These are phyloP conservation scores for Abramis brama DNA, from an alignment of 2,113 vertebrate species.

Conservation along the genomic window DNA sequence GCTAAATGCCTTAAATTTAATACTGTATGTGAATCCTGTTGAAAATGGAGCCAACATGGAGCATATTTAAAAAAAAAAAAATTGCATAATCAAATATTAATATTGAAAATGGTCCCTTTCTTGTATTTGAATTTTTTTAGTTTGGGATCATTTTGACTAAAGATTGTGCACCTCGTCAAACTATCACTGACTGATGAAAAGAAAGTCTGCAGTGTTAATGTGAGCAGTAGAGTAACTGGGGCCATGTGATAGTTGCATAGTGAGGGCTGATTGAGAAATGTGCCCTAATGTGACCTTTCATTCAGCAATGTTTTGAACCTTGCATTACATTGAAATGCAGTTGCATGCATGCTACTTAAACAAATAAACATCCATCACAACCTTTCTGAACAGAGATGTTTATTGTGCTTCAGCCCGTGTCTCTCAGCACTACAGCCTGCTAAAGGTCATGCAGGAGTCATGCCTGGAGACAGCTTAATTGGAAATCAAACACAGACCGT, in stretches of 20 bases:
- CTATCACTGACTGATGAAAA: not conserved
- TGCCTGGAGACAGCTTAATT: slow-evolving; percentile 51
- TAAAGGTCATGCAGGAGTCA: slow-evolving; percentile 33
- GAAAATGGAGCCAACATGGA: not conserved
- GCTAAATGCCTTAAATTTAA: not conserved
- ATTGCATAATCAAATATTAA: not conserved
- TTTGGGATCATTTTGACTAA: not conserved
- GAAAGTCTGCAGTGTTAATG: not conserved
- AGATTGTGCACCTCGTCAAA: not conserved
- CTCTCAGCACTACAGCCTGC: slow-evolving; percentile 3
- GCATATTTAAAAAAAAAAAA: not conserved
- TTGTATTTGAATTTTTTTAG: not conserved
- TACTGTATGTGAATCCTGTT: not conserved
- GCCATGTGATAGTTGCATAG: not conserved
- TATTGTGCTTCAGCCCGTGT: not conserved
- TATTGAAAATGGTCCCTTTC: not conserved
- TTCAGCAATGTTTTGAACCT: not conserved
- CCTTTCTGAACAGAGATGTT: slow-evolving; percentile 5
- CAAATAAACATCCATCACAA: not conserved
- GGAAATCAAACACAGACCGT: slow-evolving; percentile 52
- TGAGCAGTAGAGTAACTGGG: not conserved
- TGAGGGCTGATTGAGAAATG: not conserved
- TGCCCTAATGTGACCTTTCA: not conserved
- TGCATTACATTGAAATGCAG: slow-evolving; percentile 12
- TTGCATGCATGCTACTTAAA: not conserved